Conservation (phyloP, 2,113 vertebrate species). For the Telmatochromis bifrenatus region DNA sequence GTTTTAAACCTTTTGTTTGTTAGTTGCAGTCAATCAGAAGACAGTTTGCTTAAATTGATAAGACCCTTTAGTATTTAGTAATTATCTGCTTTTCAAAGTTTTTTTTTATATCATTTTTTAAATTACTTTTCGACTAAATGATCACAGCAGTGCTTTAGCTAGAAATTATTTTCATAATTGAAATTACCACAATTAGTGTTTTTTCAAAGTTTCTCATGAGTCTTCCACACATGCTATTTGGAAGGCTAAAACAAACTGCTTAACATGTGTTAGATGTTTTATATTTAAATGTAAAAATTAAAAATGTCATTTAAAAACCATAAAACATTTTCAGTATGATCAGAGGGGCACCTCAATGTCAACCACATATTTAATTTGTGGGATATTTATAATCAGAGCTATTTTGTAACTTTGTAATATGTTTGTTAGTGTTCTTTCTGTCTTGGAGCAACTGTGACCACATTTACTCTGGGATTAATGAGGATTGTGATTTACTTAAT, state of each 20-base stretch:
- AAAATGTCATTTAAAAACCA: not conserved
- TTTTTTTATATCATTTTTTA: not conserved
- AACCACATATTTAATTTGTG: not conserved
- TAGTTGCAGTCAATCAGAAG: not conserved
- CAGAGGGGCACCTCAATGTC: not conserved
- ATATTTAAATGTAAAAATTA: not conserved
- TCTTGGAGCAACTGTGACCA: not conserved
- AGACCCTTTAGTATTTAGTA: not conserved
- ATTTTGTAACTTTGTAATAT: not conserved
- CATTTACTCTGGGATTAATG: not conserved
- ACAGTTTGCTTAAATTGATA: not conserved
- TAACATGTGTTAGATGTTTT: not conserved
- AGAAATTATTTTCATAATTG: not conserved
- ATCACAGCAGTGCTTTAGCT: not conserved
- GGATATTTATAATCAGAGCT: not conserved
- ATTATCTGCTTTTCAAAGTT: not conserved
- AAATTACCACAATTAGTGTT: not conserved
- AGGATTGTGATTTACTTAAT: not conserved
- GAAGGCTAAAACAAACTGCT: not conserved
- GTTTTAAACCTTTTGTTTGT: not conserved
- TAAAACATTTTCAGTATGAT: not conserved
- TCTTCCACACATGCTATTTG: not conserved
- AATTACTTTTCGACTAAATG: not conserved
- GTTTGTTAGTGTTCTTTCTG: not conserved
- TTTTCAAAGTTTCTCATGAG: not conserved